phyloP scores from a whole-genome alignment of 1,140 invertebrate species.

The Lepidotrigona ventralis region DNA sequence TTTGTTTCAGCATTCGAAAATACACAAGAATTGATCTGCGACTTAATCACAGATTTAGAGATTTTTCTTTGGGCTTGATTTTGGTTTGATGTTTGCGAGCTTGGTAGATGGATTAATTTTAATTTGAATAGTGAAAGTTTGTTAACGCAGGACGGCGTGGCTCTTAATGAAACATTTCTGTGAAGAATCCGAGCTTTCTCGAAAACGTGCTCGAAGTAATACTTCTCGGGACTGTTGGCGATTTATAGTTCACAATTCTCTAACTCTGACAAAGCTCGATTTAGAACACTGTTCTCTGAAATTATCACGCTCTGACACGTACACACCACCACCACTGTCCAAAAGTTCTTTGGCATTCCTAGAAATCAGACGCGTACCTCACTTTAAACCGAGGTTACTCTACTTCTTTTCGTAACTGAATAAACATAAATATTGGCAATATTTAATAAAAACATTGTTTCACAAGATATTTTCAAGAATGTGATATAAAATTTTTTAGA shows the following conservation, averaged over 20 bases:
- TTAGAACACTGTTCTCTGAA: neutral
- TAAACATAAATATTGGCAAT: neutral
- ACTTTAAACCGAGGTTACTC: neutral
- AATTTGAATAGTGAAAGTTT: neutral
- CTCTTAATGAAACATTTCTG: neutral
- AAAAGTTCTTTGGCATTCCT: neutral
- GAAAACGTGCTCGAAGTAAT: neutral
- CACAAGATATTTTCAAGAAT: neutral
- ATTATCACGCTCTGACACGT: neutral
- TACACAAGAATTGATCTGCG: too few relatives aligned
- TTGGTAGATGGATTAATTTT: neutral
- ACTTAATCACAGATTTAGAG: too few relatives aligned
- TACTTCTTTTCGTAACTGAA: too few relatives aligned
- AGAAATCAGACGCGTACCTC: neutral
- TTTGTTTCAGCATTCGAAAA: too few relatives aligned
- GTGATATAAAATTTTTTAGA: neutral
- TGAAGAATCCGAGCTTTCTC: neutral
- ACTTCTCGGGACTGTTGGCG: neutral
- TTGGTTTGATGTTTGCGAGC: neutral
- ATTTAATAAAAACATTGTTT: neutral
- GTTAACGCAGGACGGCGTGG: neutral
- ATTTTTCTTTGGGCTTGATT: too few relatives aligned
- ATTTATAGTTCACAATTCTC: conserved; percentile 4
- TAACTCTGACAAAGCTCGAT: conserved; percentile 3
- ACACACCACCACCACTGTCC: neutral